Conservation (phyloP, 2,113 vertebrate genomes). For the Loxodonta africana region DNA sequence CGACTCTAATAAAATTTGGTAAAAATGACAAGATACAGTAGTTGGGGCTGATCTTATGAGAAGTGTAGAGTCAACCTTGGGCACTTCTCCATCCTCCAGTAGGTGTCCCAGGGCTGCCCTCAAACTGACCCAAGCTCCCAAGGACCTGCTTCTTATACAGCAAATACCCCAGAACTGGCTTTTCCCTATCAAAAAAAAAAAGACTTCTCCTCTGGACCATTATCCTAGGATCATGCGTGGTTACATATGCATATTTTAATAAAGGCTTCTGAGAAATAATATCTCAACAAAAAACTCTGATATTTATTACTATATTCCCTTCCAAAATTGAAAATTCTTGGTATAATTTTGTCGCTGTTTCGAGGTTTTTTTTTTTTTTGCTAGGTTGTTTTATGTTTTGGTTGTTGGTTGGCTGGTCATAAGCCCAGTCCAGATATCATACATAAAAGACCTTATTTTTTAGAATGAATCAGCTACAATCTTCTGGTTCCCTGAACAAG, state of each 20-base stretch:
- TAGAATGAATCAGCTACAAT: constrained; percentile 19
- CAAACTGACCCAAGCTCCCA: background rate
- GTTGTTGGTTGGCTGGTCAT: background rate
- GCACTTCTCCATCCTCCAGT: background rate
- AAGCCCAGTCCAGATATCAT: background rate
- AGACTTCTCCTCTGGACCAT: background rate
- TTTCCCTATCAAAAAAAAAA: background rate
- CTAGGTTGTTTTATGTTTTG: background rate
- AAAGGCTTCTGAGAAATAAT: constrained; percentile 41
- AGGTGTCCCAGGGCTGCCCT: background rate
- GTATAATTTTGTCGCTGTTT: background rate
- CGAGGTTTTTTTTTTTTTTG: background rate
- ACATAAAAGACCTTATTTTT: constrained; percentile 22
- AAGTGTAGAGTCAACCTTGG: background rate
- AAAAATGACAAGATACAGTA: background rate
- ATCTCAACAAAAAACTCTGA: constrained; percentile 39
- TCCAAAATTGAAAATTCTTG: constrained; percentile 19
- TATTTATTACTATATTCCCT: constrained; percentile 3
- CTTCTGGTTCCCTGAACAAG: background rate
- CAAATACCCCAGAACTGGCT: background rate
- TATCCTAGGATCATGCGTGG: background rate
- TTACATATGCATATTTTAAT: background rate
- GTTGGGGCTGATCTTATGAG: background rate
- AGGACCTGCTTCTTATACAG: background rate
- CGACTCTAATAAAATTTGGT: background rate